Conservation (phyloP, 2,888 invertebrate genomes). For the Adelphocoris suturalis region DNA sequence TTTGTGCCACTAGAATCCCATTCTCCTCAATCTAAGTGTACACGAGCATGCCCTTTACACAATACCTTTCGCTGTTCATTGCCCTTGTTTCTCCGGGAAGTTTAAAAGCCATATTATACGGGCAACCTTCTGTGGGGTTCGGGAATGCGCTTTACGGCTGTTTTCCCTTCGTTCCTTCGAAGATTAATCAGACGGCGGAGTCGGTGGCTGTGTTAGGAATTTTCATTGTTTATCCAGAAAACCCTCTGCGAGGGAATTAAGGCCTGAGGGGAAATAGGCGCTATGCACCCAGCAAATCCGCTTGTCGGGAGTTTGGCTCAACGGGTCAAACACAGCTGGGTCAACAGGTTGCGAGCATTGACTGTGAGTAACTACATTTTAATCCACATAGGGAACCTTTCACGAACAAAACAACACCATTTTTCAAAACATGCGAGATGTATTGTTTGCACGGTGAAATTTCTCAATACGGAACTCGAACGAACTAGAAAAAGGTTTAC, state of each 20-base stretch:
- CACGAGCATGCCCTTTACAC: neutral
- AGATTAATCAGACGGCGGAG: neutral
- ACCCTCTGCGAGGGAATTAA: neutral
- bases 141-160: neutral
- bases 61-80: neutral
- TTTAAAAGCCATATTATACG: neutral
- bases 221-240: constrained; percentile 19
- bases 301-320: neutral
- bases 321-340: neutral
- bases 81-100: neutral
- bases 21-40: neutral
- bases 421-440: too few species aligned
- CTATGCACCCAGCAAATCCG: neutral
- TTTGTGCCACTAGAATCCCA: neutral
- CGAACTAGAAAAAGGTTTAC: too few species aligned
- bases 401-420: too few species aligned
- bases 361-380: neutral
- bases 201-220: neutral
- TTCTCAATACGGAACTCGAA: too few species aligned
- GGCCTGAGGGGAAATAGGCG: neutral
- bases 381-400: too few species aligned
- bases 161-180: neutral
- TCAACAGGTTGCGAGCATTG: neutral
- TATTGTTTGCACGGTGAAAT: too few species aligned
- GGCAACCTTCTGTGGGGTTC: neutral